These are phyloP conservation scores for Trematomus bernacchii DNA, from an alignment of 2,797 vertebrate genomes.

Conservation along the genomic window DNA sequence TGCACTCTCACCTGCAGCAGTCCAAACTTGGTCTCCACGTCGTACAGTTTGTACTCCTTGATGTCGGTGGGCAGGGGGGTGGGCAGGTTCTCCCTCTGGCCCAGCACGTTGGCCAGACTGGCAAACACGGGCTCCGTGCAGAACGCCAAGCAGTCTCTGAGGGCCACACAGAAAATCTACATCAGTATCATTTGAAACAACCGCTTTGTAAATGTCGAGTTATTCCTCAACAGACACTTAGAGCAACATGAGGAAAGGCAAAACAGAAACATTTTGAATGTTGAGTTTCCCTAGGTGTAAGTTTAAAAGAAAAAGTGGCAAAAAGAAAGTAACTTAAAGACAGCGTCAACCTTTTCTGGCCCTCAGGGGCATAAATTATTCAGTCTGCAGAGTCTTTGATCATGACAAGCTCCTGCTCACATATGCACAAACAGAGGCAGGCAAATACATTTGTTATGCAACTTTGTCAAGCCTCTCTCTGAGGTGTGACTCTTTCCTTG, in stretches of 20 bases:
- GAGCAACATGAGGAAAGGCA: not conserved
- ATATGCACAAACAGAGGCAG: constrained; percentile 16
- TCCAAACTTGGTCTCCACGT: constrained; percentile 98
- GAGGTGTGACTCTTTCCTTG: constrained; percentile 23
- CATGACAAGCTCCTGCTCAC: constrained; percentile 24
- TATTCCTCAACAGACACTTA: not conserved
- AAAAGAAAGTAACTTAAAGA: constrained; percentile 17
- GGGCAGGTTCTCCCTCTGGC: constrained; percentile 96
- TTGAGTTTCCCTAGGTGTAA: not conserved
- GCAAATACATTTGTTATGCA: constrained; percentile 31
- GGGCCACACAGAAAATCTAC: constrained; percentile 28
- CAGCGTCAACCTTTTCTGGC: constrained; percentile 12
- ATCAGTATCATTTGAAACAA: constrained; percentile 17
- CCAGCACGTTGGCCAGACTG: constrained; percentile 96
- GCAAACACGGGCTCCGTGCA: constrained; percentile 98
- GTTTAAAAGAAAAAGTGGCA: not conserved
- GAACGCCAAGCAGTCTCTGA: constrained; percentile 97
- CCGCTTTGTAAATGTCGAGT: not conserved
- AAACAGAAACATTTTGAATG: constrained; percentile 3
- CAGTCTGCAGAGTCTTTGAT: constrained; percentile 53
- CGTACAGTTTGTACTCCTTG: constrained; percentile 97
- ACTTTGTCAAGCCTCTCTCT: constrained; percentile 23
- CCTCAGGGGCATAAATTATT: constrained; percentile 53
- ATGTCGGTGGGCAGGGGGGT: constrained; percentile 93
- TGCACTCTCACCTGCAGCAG: constrained; percentile 91